Evolutionary conservation across 2,888 invertebrate genomes (phyloP), one percentile per base, ranked within the genome.

Genomic region (Cheilosia vulpina): DNA sequence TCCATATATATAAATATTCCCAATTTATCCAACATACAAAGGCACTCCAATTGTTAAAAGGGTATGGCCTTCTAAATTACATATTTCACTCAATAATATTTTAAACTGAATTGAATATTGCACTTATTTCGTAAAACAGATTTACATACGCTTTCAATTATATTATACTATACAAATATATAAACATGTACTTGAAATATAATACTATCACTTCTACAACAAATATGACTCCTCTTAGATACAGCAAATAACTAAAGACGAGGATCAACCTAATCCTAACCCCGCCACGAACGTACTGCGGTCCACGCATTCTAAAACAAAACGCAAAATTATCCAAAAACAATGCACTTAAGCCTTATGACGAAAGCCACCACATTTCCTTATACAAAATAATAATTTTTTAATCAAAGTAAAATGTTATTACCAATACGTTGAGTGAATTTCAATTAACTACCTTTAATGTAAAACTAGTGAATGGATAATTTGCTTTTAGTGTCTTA

Each of bases 331-430:
- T 57, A 31, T 3, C 31, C 45, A 17, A 31, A 11, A 38, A 66
- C 27, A 53, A 21, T 65, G 63, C 66, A 53, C 24, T 50, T 21
- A 47, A 47, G 63, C 17, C 13, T 53, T 41, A 27, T 66, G 19
- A 43, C 27, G 43, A 66, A 15, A 53, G 53, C 24, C 1, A 27
- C 43, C 31, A 55, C 15, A 53, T 55, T 41, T n/a, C 47, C 55
- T 31, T 57, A 57, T 21, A 55, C 24, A 65, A 41, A 52, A 45
- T 15, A 27, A 11, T 24, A 45, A 41, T 41, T 15, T 21, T 66
- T 55, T 55, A 21, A 68, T 31, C 55, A 13, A 68, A 55, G 19
- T 34, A 68, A 45, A 45, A 31, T 31, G 31, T 57, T 68, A 68
- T 68, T 68, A 68, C 19, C 19, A 19, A 57, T 15, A 57, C 57